These are phyloP conservation scores for Pantherophis alleghaniensis DNA, from an alignment of 2,797 vertebrate species.

Conservation along the genomic window DNA sequence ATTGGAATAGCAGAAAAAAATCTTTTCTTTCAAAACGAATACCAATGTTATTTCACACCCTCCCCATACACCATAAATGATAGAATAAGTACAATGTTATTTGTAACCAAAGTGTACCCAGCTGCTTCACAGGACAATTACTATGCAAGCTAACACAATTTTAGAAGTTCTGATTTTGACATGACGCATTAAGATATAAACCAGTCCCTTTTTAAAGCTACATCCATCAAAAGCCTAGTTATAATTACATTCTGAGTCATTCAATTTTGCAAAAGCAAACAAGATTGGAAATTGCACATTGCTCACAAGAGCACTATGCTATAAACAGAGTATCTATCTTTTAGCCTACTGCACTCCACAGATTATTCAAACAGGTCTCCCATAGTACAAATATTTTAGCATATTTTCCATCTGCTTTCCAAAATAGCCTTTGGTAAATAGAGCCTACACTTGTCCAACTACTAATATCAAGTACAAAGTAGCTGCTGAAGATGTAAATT, in stretches of 20 bases:
- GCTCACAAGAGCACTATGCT: background rate
- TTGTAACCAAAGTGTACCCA: background rate
- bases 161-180: background rate
- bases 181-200: background rate
- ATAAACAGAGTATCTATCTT: background rate
- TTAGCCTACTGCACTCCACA: background rate
- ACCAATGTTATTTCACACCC: background rate
- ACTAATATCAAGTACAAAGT: background rate
- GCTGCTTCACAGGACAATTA: background rate
- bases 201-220: background rate
- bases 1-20: background rate
- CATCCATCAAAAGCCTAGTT: background rate
- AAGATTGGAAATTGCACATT: background rate
- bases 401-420: background rate
- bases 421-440: background rate
- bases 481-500: background rate
- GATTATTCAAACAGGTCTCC: background rate
- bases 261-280: constrained; percentile 10
- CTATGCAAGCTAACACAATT: background rate
- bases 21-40: background rate
- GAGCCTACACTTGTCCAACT: background rate
- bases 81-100: background rate
- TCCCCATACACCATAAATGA: constrained; percentile 10
- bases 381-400: background rate
- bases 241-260: constrained; percentile 13